A percentile compares a stretch with the other conserved stretches of the same genome.
These are phyloP conservation scores for Drosophila lowei DNA, from an alignment of 1,140 invertebrate species.

Conservation along the genomic window DNA sequence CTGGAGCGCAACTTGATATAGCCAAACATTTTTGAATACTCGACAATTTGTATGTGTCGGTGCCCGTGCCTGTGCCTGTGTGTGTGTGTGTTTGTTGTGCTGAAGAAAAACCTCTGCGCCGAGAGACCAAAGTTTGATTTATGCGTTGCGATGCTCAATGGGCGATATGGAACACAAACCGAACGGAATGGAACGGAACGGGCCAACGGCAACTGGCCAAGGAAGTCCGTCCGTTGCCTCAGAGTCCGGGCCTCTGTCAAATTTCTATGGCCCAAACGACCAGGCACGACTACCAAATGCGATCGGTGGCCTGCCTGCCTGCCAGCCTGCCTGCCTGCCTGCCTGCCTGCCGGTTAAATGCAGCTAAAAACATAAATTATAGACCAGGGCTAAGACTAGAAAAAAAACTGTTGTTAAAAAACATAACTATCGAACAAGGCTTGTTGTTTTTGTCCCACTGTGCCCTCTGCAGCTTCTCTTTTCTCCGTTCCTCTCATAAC, in stretches of 20 bases:
- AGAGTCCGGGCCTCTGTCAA: constrained; percentile 34
- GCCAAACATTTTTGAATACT: constrained; percentile 45
- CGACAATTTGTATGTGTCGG: constrained; percentile 4
- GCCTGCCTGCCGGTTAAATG: constrained; percentile 66
- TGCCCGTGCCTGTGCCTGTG: too few relatives aligned
- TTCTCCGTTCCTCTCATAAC: constrained; percentile 35
- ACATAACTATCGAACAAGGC: neutral
- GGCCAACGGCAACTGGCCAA: constrained; percentile 17
- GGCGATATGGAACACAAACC: constrained; percentile 47
- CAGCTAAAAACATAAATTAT: constrained; percentile 77
- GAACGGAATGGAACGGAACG: constrained; percentile 1
- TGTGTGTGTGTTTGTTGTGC: constrained; percentile 1
- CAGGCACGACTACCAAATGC: constrained; percentile 69
- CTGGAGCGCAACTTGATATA: constrained; percentile 60
- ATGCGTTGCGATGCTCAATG: constrained; percentile 76
- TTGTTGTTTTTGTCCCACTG: neutral
- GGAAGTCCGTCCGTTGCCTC: constrained; percentile 10
- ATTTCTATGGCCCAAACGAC: constrained; percentile 49
- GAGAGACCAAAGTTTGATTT: constrained; percentile 72
- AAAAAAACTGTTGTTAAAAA: constrained; percentile 18
- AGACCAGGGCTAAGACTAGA: constrained; percentile 63
- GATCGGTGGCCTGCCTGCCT: constrained; percentile 21
- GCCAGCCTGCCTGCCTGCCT: neutral
- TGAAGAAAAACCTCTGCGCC: constrained; percentile 51
- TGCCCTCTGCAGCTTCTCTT: constrained; percentile 14